A percentile compares a stretch with the other conserved stretches of the same genome.
These are phyloP conservation scores for Ophonus ardosiacus DNA, from an alignment of 2,888 invertebrate species.

Conservation along the genomic window DNA sequence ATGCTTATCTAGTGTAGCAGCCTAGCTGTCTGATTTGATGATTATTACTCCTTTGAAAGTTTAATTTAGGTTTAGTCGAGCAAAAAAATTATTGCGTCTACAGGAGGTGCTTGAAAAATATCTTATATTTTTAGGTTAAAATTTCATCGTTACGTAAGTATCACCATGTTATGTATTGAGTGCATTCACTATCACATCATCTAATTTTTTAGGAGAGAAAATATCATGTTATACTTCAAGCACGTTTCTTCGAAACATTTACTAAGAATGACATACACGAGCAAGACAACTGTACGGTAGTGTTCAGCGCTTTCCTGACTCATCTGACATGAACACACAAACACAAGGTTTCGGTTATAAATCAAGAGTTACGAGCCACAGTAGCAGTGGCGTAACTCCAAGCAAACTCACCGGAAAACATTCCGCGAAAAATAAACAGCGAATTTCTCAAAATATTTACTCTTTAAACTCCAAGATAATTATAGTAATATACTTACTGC, in stretches of 20 bases:
- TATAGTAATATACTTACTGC: too few relatives aligned
- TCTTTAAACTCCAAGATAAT: too few relatives aligned
- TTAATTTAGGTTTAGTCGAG: too few relatives aligned
- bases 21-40: too few relatives aligned
- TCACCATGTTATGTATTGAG: neutral
- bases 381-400: slow-evolving; percentile 4
- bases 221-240: neutral
- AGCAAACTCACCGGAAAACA: neutral
- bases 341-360: slow-evolving; percentile 38
- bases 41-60: too few relatives aligned
- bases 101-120: too few relatives aligned
- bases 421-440: neutral
- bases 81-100: too few relatives aligned
- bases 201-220: neutral
- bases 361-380: slow-evolving; percentile 18
- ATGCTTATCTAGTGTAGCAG: too few relatives aligned
- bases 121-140: too few relatives aligned
- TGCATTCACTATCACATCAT: neutral
- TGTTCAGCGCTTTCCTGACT: slow-evolving; percentile 25
- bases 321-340: slow-evolving; percentile 14
- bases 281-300: slow-evolving; percentile 8
- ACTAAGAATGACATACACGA: slow-evolving; percentile 20
- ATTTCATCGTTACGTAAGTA: neutral
- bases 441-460: neutral
- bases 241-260: slow-evolving; percentile 21